Conservation (phyloP, 1,140 invertebrate genomes). For the Dryas iulia region DNA sequence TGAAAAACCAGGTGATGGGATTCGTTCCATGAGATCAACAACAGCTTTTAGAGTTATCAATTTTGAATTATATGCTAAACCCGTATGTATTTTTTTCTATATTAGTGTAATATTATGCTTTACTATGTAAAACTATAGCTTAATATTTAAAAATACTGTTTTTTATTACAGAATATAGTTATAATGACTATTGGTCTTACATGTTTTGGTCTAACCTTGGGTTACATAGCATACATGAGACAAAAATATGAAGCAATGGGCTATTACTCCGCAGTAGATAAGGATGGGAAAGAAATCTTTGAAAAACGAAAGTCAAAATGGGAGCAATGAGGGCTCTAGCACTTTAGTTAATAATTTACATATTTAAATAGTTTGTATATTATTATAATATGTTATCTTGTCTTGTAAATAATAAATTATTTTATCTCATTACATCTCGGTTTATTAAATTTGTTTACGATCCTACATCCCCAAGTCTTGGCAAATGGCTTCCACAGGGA, state of each 20-base stretch:
- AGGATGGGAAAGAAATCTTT: slow-evolving; percentile 87
- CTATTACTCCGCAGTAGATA: slow-evolving; percentile 87
- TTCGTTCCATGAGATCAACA: slow-evolving; percentile 86
- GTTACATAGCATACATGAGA: slow-evolving; percentile 91
- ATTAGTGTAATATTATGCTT: background rate
- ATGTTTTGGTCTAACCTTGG: slow-evolving; percentile 85
- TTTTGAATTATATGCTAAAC: slow-evolving; percentile 91
- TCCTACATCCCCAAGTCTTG: no score
- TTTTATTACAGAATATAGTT: slow-evolving; percentile 87
- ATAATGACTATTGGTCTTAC: slow-evolving; percentile 88
- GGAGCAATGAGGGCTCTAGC: slow-evolving; percentile 75
- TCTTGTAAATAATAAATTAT: background rate
- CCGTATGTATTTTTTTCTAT: slow-evolving; percentile 81
- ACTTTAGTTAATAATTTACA: background rate
- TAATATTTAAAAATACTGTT: slow-evolving; percentile 4
- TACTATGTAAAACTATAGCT: slow-evolving; percentile 6
- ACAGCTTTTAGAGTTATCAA: slow-evolving; percentile 88
- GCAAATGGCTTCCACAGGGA: no score
- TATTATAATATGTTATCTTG: background rate
- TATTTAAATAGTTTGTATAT: slow-evolving; percentile 15
- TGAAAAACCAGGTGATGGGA: slow-evolving; percentile 86
- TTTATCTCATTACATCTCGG: background rate
- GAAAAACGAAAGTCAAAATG: slow-evolving; percentile 90
- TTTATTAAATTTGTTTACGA: background rate
- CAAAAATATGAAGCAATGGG: slow-evolving; percentile 87